Evolutionary conservation across 1,140 invertebrate species (phyloP), one percentile per base, ranked within the genome.

Genomic region (Liolophura sinensis): DNA sequence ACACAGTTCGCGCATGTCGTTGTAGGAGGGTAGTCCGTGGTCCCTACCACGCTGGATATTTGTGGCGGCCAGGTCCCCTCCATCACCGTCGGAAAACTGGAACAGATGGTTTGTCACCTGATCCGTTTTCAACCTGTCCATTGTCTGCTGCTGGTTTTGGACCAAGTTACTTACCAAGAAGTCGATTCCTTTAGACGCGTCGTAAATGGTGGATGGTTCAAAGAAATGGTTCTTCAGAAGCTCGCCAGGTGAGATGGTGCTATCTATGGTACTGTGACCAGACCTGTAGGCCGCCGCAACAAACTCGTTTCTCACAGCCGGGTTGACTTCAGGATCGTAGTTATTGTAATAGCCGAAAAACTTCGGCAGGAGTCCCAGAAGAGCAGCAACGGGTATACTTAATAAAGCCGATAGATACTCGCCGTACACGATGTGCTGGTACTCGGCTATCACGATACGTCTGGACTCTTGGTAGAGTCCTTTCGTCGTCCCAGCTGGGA

Each of bases 1-100:
- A 78, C 96, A 99, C 62, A 90, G 89, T 75, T 89, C 85, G 18
- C 96, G 85, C 87, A 91, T 97, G 64, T 92, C 90, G 50, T 91
- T 89, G 73, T 98, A 98, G 1, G 91, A 89, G 0, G 94, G 95
- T 46, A 98, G 87, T 9, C 90, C 96, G 79, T 98, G 96, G 82
- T 98, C 96, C 70, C 96, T 84, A 0, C 92, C 91, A 73, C 96
- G 84, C 81, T 98, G 96, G 65, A 98, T 93, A 78, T 98, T 98
- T 81, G 98, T 93, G 1, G 95, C 92, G 15, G 95, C 96, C 56
- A 98, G 85, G 85, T 98, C 96, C 55, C 31, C 50, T 18, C 48
- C 47, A n/a, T 47, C 12, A 47, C n/a, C 46, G 22, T 40, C 27
- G 18, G 18, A 6, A 15, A 18, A 31, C 18, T 56, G n/a, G 40